phyloP scores from a whole-genome alignment of 2,113 vertebrate species.

The Salvelinus fontinalis region DNA sequence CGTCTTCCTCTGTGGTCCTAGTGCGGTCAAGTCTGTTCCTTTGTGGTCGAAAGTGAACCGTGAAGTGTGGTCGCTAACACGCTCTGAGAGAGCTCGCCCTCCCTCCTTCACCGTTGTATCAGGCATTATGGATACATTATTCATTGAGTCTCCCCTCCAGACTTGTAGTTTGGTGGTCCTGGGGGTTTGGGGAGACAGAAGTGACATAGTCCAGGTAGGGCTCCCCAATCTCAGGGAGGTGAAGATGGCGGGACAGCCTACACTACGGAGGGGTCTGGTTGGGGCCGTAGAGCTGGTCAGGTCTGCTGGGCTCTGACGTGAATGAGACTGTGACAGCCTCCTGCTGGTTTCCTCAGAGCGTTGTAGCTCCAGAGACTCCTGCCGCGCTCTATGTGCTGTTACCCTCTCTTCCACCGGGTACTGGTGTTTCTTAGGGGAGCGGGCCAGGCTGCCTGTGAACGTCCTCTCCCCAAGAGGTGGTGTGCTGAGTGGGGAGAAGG shows the following conservation, averaged over 20 bases:
- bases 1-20: constrained; percentile 34
- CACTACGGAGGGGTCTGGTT: constrained; percentile 25
- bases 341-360: constrained; percentile 21
- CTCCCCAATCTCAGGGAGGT: constrained; percentile 55
- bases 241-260: constrained; percentile 54
- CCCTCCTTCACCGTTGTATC: constrained; percentile 23
- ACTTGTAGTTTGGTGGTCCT: constrained; percentile 38
- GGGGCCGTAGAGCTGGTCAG: constrained; percentile 31
- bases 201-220: constrained; percentile 22
- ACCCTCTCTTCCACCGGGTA: constrained; percentile 36
- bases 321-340: constrained; percentile 12
- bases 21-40: constrained; percentile 5
- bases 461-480: constrained; percentile 31
- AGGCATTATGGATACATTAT: constrained; percentile 42
- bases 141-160: constrained; percentile 36
- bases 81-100: neutral
- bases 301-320: constrained; percentile 12
- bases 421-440: constrained; percentile 41
- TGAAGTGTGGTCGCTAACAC: neutral
- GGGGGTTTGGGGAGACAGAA: constrained; percentile 10
- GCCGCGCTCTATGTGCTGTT: constrained; percentile 49
- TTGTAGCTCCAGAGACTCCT: constrained; percentile 48
- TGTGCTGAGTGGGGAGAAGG: constrained; percentile 14
- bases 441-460: constrained; percentile 46
- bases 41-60: constrained; percentile 39